Percentiles rank a stretch among this genome's conserved stretches.
phyloP scores from a whole-genome alignment of 2,797 vertebrate genomes.

The Tokudaia tokunoshimensis region DNA sequence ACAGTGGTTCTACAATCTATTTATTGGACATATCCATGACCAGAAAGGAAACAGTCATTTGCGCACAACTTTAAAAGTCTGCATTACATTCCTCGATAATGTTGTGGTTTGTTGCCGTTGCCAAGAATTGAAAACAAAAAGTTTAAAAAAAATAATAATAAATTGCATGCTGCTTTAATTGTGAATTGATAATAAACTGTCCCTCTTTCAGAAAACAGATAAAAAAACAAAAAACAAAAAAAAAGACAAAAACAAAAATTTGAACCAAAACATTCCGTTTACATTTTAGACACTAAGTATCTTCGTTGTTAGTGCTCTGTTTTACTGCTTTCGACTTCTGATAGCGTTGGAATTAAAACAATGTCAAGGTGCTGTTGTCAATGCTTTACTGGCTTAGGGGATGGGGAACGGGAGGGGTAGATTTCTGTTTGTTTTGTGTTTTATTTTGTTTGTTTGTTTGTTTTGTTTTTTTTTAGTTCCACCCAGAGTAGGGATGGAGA shows the following conservation, averaged over 20 bases:
- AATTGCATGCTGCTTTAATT: slow-evolving; percentile 99
- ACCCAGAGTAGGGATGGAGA: slow-evolving; percentile 89
- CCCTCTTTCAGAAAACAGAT: slow-evolving; percentile 92
- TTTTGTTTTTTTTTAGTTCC: slow-evolving; percentile 93
- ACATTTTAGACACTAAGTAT: slow-evolving; percentile 98
- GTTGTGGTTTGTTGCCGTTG: slow-evolving; percentile 99
- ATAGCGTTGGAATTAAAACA: slow-evolving; percentile 99
- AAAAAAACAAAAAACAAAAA: slow-evolving; percentile 61
- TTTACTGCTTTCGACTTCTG: slow-evolving; percentile 99
- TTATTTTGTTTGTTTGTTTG: slow-evolving; percentile 93
- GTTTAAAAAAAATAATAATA: slow-evolving; percentile 91
- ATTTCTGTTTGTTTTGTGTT: slow-evolving; percentile 95
- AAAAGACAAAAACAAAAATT: slow-evolving; percentile 86
- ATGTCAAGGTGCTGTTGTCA: slow-evolving; percentile 99
- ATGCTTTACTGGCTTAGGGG: slow-evolving; percentile 95
- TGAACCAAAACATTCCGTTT: slow-evolving; percentile 99
- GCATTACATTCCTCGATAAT: slow-evolving; percentile 98
- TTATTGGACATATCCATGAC: slow-evolving; percentile 99
- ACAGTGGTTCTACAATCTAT: slow-evolving; percentile 99
- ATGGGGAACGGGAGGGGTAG: slow-evolving; percentile 74
- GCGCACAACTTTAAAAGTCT: slow-evolving; percentile 96
- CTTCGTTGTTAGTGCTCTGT: slow-evolving; percentile 98
- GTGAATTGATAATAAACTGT: slow-evolving; percentile 98
- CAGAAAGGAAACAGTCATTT: slow-evolving; percentile 99
- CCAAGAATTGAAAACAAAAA: slow-evolving; percentile 97